Base-by-base conservation (phyloP, 2,113 vertebrate genomes). In the Narcine bancroftii region DNA sequence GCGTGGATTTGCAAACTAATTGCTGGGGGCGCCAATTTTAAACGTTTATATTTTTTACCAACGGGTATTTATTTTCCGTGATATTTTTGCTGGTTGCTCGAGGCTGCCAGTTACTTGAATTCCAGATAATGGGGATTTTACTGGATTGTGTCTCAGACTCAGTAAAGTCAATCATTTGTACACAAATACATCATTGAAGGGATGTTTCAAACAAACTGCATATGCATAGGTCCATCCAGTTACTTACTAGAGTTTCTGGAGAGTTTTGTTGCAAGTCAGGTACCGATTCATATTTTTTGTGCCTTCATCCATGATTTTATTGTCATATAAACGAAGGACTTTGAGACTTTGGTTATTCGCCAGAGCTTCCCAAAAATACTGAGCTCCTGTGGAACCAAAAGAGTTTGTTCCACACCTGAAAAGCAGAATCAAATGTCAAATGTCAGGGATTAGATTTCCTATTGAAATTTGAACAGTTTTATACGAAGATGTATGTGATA, bases 221-320 rank as follows among this genome's bases (percentile, higher is more conserved):
- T 63, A 42, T 39, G 0, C 7, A 36, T 2, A 11, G 11, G 60
- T 13, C 2, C 1, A 42, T 19, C 45, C 53, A 21, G 6, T 6
- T 24, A 87, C 92, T 89, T 93, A 93, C 93, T 77, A 56, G 60
- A 93, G 60, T 2, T 79, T 87, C 92, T 91, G 6, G 26, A 93
- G 93, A 3, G 83, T 89, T n/a, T 17, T 24, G n/a, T 93, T 93
- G 33, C 77, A 21, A 3, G 5, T 63, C n/a, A 93, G 73, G n/a
- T 42, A 39, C 21, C 71, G 29, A 21, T 0, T 42, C 92, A 93
- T 76, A 9, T n/a, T 65, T 15, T 56, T 6, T 26, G 33, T 91
- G 21, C 56, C 92, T 56, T 91, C 81, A 71, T 79, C 92, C 56
- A 53, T 65, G 13, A 93, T 72, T 10, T 33, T n/a, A 45, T 93